Evolutionary conservation across 2,797 vertebrate species (phyloP), one percentile per base, ranked within the genome.

Genomic region (Amblyopsis hoosieri): DNA sequence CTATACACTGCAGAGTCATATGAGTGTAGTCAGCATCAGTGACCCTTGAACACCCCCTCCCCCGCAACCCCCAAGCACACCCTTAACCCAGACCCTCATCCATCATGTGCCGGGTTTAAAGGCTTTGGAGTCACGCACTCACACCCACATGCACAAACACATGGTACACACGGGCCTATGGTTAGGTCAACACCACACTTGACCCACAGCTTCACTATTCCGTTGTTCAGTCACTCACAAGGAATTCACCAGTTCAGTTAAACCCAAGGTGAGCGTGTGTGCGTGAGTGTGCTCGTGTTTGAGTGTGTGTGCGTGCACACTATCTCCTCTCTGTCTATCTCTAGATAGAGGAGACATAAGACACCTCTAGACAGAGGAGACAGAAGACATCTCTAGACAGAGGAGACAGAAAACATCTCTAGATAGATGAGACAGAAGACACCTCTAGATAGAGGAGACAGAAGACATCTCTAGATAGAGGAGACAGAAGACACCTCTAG

Each of bases 61-160:
- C 74, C 76, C 72, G 74, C 46, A 13, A 60, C 67, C 57, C 42
- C 54, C 29, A 12, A 69, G 51, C 50, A 66, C 71, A 72, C 73
- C 73, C 79, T 84, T 86, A 84, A 87, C 85, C 85, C 72, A 46
- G 29, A 23, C 60, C 71, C 82, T 84, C 85, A 89, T 89, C 86
- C 78, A 87, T 91, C 89, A 91, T 80, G 86, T 83, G 82, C 75
- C 57, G 84, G 46, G 77, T 84, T 82, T 62, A 81, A 68, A 73
- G 66, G 72, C 85, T 85, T 79, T 75, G 54, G 81, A 83, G 75
- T 79, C 78, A 85, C 75, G 79, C 81, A 79, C 17, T 63, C 66
- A 74, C 71, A 67, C 75, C 54, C 74, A 23, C 66, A 65, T 64
- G 72, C 82, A 70, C 69, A 80, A 71, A 84, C 79, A 82, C 84